Conservation (phyloP, 2,888 invertebrate genomes). For the Alcis repandata region DNA sequence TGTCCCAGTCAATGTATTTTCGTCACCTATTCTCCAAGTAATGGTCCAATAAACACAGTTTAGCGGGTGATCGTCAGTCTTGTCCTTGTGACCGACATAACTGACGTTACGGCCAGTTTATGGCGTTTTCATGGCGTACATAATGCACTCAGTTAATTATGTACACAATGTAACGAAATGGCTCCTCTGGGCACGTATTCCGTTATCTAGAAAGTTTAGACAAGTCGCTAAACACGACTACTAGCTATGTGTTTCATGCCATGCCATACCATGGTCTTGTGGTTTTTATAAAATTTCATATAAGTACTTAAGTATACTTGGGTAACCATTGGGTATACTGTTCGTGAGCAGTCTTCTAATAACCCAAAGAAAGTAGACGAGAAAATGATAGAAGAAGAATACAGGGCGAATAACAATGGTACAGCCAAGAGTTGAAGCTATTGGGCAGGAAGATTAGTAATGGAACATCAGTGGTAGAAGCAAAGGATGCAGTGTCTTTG, state of each 20-base stretch:
- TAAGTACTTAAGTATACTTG: too few species aligned
- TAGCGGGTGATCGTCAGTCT: constrained; percentile 42
- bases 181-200: constrained; percentile 46
- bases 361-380: too few species aligned
- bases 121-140: constrained; percentile 54
- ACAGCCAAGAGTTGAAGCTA: too few species aligned
- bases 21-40: constrained; percentile 28
- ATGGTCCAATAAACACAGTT: constrained; percentile 39
- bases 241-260: not conserved
- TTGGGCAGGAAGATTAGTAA: too few species aligned
- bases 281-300: not conserved
- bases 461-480: too few species aligned
- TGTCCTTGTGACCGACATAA: constrained; percentile 51
- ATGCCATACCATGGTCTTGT: not conserved
- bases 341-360: too few species aligned
- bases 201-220: constrained; percentile 41
- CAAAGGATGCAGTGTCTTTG: too few species aligned
- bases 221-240: not conserved
- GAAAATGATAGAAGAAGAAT: too few species aligned
- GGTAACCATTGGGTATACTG: too few species aligned
- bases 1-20: constrained; percentile 14
- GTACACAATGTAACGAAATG: constrained; percentile 55
- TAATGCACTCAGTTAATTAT: constrained; percentile 57
- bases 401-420: too few species aligned
- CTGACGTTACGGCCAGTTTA: constrained; percentile 46